Conservation (phyloP, 2,797 vertebrate genomes). For the Bufotes viridis region DNA sequence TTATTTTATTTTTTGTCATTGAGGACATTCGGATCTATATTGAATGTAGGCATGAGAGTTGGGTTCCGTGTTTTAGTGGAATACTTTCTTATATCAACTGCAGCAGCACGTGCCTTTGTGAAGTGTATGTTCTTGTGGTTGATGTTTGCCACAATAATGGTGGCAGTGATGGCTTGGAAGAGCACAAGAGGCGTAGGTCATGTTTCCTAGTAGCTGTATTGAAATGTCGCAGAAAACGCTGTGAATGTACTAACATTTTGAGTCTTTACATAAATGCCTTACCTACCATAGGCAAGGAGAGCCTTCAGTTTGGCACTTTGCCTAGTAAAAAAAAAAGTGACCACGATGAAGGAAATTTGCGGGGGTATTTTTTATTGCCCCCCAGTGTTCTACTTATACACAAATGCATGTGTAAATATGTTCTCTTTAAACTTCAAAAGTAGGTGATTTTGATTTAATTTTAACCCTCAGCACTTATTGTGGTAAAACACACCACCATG, state of each 20-base stretch:
- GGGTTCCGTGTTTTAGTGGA: background rate
- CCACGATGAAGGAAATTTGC: background rate
- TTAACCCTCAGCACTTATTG: background rate
- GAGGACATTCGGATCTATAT: background rate
- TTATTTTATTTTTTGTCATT: background rate
- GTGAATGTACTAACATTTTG: slow-evolving; percentile 20
- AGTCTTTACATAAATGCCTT: background rate
- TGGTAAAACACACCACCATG: background rate
- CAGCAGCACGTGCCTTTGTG: slow-evolving; percentile 18
- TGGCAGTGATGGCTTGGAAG: background rate
- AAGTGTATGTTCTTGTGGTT: background rate
- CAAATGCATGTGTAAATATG: background rate
- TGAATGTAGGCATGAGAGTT: background rate
- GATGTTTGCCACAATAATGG: background rate
- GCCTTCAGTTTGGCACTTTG: background rate
- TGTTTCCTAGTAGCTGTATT: background rate
- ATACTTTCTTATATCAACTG: background rate
- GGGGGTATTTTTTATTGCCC: background rate
- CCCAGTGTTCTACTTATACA: background rate
- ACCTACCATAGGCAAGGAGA: background rate
- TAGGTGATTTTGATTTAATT: background rate
- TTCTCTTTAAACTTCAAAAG: background rate
- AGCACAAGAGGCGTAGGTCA: slow-evolving; percentile 6
- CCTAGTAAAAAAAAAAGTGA: background rate
- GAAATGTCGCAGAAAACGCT: background rate